phyloP scores from a whole-genome alignment of 2,797 vertebrate species.

The Helarctos malayanus region DNA sequence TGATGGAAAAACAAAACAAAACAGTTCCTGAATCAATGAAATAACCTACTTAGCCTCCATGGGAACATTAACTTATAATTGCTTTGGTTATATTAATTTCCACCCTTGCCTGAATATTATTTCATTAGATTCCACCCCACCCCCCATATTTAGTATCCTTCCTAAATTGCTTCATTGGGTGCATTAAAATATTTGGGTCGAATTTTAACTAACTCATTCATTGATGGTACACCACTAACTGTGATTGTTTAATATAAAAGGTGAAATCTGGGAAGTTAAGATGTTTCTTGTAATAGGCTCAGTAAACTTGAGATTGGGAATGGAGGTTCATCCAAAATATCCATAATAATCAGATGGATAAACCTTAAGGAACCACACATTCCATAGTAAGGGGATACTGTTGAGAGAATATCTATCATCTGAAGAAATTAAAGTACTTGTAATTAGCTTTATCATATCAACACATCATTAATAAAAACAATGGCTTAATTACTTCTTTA shows the following conservation, averaged over 20 bases:
- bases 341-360: not conserved
- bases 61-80: conserved; percentile 46
- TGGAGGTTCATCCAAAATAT: not conserved
- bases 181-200: conserved; percentile 58
- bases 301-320: conserved; percentile 40
- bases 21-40: conserved; percentile 27
- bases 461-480: not conserved
- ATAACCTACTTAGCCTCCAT: not conserved
- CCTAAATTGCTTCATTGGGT: conserved; percentile 64
- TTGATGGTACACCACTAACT: not conserved
- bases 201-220: conserved; percentile 58
- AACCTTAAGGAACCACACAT: not conserved
- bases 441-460: conserved; percentile 29
- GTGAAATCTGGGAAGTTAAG: conserved; percentile 23
- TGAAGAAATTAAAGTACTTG: not conserved
- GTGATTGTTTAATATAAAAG: conserved; percentile 36
- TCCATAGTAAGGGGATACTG: not conserved
- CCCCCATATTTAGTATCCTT: not conserved
- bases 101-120: conserved; percentile 60
- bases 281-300: not conserved
- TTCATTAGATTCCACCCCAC: conserved; percentile 12
- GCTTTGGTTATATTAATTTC: conserved; percentile 76
- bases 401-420: not conserved
- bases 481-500: not conserved
- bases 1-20: conserved; percentile 49